A percentile compares a stretch with the other conserved stretches of the same genome.
These are phyloP conservation scores for Aurelia coerulea DNA, from an alignment of 30 jellyfish, hydroid and myxozoan species.

Conservation along the genomic window DNA sequence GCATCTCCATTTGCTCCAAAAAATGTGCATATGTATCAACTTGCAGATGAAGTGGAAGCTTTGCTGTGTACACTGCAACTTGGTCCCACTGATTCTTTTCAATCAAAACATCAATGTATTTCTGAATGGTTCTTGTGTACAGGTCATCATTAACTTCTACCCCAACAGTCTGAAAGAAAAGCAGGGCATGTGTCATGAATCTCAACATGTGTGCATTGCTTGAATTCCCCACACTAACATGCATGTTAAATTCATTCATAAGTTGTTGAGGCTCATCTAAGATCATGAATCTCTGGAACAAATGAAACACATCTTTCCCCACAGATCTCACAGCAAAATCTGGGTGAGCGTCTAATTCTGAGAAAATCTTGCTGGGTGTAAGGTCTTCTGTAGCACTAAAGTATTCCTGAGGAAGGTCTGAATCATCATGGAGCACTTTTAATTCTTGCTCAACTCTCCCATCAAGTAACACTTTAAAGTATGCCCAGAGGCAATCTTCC, in stretches of 20 bases:
- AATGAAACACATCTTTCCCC: constrained; percentile 67
- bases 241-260: constrained; percentile 24
- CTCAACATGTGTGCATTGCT: constrained; percentile 49
- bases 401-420: constrained; percentile 26
- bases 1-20: constrained; percentile 44
- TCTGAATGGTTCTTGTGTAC: constrained; percentile 28
- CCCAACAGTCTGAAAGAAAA: constrained; percentile 64
- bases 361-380: constrained; percentile 67
- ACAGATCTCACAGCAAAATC: constrained; percentile 48
- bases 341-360: constrained; percentile 69
- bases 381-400: constrained; percentile 36
- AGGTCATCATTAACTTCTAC: constrained; percentile 41
- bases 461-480: constrained; percentile 85
- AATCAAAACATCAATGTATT: constrained; percentile 53
- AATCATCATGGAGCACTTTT: not conserved
- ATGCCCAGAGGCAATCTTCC: constrained; percentile 96
- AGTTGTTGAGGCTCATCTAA: constrained; percentile 64
- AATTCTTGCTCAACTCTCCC: constrained; percentile 81
- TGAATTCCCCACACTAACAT: not conserved
- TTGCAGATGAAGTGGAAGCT: constrained; percentile 78
- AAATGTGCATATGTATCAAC: constrained; percentile 77
- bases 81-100: constrained; percentile 62
- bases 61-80: constrained; percentile 85
- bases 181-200: constrained; percentile 46
- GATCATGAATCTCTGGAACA: constrained; percentile 70